Base-by-base conservation (phyloP, 2,113 vertebrate genomes). In the Actenoides lindsayi region DNA sequence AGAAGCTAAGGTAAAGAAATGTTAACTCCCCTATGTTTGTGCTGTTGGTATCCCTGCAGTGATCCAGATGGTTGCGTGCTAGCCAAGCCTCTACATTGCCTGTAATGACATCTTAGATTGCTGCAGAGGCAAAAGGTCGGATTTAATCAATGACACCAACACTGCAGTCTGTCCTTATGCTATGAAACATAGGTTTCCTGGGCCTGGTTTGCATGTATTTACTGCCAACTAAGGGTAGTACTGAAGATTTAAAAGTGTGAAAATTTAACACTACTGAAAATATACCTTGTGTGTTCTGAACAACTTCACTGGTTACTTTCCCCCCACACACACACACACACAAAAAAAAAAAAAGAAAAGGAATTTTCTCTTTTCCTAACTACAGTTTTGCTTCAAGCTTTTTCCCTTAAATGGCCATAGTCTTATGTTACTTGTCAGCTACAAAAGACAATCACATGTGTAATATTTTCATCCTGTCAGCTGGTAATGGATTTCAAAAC, bases 401-500 rank as follows among this genome's bases (percentile, higher is more conserved):
- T 95, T 95, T 85, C 74, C 77, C 80, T 92, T 96, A 94, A 94
- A 93, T 87, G 94, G 92, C 83, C 54, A 37, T 53, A 78, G 73
- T 74, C 76, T 73, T 82, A 25, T 8, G 23, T 82, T 94, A 69
- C 80, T 89, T 89, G 44, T 57, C 77, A 92, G 83, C 80, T 92
- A 93, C 80, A 86, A 56, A 90, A 92, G 73, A 89, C 73, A 67
- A 94, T 87, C 88, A 75, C 4, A 9, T 2, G 0, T 91, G 86
- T 65, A 95, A 24, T 76, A 73, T 87, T 96, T 94, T 85, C 92
- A 89, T 97, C 94, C 89, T 76, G 86, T 95, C 92, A 93, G 89
- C 91, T 96, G 90, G 65, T 27, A 71, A 69, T 69, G 73, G 90
- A 87, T 87, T 95, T 94, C 95, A 96, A 96, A 96, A 96, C 95